Base-by-base conservation (phyloP, 2,888 invertebrate species). In the Caenorhabditis wallacei region DNA sequence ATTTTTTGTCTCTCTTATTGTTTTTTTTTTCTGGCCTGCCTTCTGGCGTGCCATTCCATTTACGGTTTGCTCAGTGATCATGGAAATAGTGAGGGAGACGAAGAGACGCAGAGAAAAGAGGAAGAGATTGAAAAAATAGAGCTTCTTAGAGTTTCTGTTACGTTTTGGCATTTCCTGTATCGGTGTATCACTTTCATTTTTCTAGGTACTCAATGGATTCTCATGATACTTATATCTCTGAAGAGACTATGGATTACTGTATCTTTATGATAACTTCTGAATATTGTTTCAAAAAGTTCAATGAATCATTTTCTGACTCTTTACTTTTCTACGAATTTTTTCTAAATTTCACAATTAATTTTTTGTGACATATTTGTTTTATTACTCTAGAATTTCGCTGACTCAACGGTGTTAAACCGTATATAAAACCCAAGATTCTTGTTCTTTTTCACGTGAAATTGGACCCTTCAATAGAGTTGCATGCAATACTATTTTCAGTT, bases 161-260 rank as follows among this genome's bases (percentile, higher is more conserved):
- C 43, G 30, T 30, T 64, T 64, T 69, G 70, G 70, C 70, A 70
- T 59, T 70, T 70, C 70, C 70, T 70, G 70, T 57, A 56, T 22
- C 56, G 30, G 30, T 56, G 24, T 20, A 56, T 43, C 53, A 24
- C 37, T 40, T 53, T 22, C n/a, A n/a, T 68, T 18, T 46, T 30
- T 3, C 13, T 13, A 16, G 37, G 56, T 54, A 37, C 40, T 30
- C 11, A 30, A 2, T 20, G 20, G 10, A 30, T 18, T 10, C n/a
- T n/a, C n/a, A n/a, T 18, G 18, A 57, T 35, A 59, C 40, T n/a
- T 48, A 2, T 48, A 4, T 18, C n/a, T 10, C 11, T 11, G 13
- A 43, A 16, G 13, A 43, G 4, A 13, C 16, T 16, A 8, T 43
- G 13, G 11, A 43, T 10, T 43, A 13, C 43, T 43, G 43, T 43